These are phyloP conservation scores for Pyrocephalus nanus DNA, from an alignment of 2,797 vertebrate species.

Conservation along the genomic window DNA sequence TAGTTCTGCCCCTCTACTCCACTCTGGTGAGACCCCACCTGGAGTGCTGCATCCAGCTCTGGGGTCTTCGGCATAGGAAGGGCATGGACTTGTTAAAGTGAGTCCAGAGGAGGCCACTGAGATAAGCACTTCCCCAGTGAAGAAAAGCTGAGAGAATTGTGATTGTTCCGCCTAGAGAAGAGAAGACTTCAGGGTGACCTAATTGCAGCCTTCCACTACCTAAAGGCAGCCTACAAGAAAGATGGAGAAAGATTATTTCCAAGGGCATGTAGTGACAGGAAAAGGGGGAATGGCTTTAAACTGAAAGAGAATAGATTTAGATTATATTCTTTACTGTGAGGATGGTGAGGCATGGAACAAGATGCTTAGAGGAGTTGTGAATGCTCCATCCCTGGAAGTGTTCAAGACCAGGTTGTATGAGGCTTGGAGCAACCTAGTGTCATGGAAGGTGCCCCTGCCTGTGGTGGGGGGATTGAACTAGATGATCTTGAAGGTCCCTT, in stretches of 20 bases:
- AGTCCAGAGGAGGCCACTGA: background rate
- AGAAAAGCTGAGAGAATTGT: background rate
- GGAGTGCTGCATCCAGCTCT: background rate
- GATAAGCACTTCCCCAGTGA: background rate
- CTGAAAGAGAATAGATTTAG: background rate
- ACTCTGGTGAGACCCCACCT: background rate
- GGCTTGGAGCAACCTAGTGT: background rate
- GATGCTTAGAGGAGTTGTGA: background rate
- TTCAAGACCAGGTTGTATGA: background rate
- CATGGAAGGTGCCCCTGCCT: background rate
- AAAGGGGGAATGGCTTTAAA: background rate
- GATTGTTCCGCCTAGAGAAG: background rate
- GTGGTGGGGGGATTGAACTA: background rate
- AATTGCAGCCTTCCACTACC: background rate
- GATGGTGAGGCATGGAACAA: background rate
- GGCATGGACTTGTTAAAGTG: rapidly evolving
- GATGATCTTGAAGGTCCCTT: background rate
- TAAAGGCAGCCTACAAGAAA: background rate
- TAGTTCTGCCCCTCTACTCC: background rate
- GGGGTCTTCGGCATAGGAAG: background rate
- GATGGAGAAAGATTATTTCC: background rate
- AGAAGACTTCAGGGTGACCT: background rate
- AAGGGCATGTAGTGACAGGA: background rate
- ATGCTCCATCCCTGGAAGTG: background rate
- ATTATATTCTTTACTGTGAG: background rate